Base-by-base conservation (phyloP, 2,888 invertebrate species). In the Protonemura montana region DNA sequence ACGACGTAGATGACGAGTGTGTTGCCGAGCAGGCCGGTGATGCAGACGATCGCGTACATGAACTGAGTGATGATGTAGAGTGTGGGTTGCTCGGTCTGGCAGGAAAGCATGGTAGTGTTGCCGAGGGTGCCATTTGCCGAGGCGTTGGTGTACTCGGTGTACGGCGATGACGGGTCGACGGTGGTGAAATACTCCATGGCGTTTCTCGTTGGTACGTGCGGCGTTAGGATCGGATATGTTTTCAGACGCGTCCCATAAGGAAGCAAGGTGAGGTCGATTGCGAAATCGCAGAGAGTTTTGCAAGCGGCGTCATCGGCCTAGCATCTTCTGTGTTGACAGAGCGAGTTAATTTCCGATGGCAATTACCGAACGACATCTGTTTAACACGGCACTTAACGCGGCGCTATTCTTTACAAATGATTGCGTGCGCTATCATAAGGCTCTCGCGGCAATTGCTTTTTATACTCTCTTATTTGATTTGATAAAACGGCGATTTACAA, bases 1-100 rank as follows among this genome's bases (percentile, higher is more conserved):
- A 93, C 92, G 42, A 97, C 97, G 91, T 97, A 97, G 89, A 98
- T 97, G 88, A 98, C 98, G 85, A 98, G 92, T 0, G 97, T 96
- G 91, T 98, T 98, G 42, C 98, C 98, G 26, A 97, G 94, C 0
- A 98, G 93, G 0, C 98, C 98, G 21, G 97, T 94, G 35, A 98
- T 93, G 91, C 97, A 98, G 6, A 98, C 97, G 21, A 97, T 92
- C 0, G 95, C 95, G 91, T 97, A 98, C 80, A 97, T 82, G 77
- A 87, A 82, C 87, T 87, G 87, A 7, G 86, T 87, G 82, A 92
- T 91, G 59, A 92, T 90, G 76, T 92, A 88, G 35, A 91, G 89
- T 5, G 91, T 90, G 6, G 91, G 91, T 86, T 91, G 88, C 86
- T 90, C 89, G 3, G 90, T 89, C 42, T 89, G 89, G 88, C 91